Evolutionary conservation across 2,888 invertebrate species (phyloP).

Genomic region (Lasius platythorax): DNA sequence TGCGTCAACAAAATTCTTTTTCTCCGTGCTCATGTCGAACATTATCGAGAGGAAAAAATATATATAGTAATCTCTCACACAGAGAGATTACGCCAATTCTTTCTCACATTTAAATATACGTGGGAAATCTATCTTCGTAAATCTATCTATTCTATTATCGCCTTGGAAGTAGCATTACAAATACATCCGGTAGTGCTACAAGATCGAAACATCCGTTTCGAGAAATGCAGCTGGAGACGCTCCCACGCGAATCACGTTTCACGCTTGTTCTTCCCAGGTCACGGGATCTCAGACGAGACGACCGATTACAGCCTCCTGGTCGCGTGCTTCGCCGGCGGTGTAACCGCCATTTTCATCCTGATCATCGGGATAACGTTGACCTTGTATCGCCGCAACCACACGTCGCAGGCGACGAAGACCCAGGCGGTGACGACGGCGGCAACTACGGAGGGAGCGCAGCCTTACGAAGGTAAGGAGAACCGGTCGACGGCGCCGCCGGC

Average conservation of each 20-base stretch:
- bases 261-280: conserved; percentile 75
- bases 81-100: neutral
- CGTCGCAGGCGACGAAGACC: conserved; percentile 74
- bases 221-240: neutral
- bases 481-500: conserved; percentile 45
- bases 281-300: conserved; percentile 78
- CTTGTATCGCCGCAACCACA: conserved; percentile 80
- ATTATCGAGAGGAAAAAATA: neutral
- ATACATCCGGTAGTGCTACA: neutral
- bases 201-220: neutral
- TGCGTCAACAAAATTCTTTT: conserved; percentile 2
- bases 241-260: conserved; percentile 55
- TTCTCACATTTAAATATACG: neutral
- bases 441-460: conserved; percentile 50
- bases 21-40: neutral
- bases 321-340: conserved; percentile 82
- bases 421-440: conserved; percentile 28
- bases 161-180: neutral
- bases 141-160: conserved; percentile 10
- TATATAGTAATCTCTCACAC: neutral
- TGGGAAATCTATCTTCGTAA: neutral
- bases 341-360: conserved; percentile 82
- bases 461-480: conserved; percentile 66
- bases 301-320: conserved; percentile 82
- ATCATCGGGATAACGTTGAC: conserved; percentile 82